phyloP scores from a whole-genome alignment of 2,797 vertebrate species.

The Psittacula echo region DNA sequence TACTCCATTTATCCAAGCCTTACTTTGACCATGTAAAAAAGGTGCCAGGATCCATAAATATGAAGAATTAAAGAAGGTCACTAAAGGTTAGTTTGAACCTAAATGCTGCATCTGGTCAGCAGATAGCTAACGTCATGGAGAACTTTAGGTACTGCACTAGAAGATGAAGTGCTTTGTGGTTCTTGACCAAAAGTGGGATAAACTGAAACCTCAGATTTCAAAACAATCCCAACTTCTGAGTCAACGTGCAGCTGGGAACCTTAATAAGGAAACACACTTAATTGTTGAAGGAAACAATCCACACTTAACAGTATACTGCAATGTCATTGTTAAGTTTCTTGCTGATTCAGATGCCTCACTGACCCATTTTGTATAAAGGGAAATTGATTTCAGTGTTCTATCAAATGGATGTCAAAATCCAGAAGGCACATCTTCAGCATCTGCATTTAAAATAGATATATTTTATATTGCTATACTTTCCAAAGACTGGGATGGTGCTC shows the following conservation, averaged over 20 bases:
- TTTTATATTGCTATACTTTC: neutral
- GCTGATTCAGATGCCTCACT: neutral
- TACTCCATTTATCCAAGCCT: neutral
- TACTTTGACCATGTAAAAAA: neutral
- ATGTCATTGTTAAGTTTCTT: neutral
- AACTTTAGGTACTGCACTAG: neutral
- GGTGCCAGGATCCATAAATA: neutral
- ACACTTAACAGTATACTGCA: neutral
- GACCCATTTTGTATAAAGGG: neutral
- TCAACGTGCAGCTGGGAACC: neutral
- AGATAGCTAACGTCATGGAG: neutral
- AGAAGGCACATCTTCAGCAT: neutral
- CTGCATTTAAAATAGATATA: neutral
- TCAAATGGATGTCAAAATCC: neutral
- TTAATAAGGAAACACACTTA: neutral
- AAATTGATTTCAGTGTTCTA: neutral
- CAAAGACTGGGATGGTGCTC: neutral
- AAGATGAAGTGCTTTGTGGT: neutral
- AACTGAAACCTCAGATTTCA: neutral
- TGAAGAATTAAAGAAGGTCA: neutral
- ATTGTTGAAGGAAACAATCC: neutral
- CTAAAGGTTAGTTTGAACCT: neutral
- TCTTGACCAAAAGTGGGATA: neutral
- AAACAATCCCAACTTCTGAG: neutral
- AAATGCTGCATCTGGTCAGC: neutral